Evolutionary conservation across 2,888 invertebrate species (phyloP), one percentile per base, ranked within the genome.

Genomic region (Pteria penguin): DNA sequence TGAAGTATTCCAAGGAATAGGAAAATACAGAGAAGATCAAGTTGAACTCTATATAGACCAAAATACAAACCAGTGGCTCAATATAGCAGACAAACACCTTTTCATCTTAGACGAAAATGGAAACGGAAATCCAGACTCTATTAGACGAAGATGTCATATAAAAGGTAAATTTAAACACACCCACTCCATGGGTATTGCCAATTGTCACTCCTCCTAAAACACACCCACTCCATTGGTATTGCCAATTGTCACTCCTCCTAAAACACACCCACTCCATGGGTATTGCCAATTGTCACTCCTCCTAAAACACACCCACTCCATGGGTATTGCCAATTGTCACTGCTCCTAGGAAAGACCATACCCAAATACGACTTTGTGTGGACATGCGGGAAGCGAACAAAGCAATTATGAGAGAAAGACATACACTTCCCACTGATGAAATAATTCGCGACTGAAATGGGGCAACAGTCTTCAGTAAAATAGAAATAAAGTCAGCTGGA

Each of bases 281-380:
- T 81, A n/a, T 81, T 78, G 5, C 78, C 78, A 8, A 70, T 79
- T 32, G 81, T 81, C n/a, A 69, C 75, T 18, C 72, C 70, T 18
- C 77, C 75, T 24, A 74, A 76, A 45, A 83, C n/a, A n/a, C n/a
- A 61, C 75, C 76, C 18, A 80, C 77, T 36, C 77, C 73, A 24
- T 78, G 79, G 78, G 72, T 81, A n/a, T 81, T 78, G 5, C 78
- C 78, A 8, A 70, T 79, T 32, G 81, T 81, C n/a, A 69, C 75
- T 18, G 70, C 70, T 18, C 77, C 75, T 24, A 74, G 74, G 33
- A 83, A 79, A 36, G 65, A 78, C 57, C 72, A 67, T 2, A 65
- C 72, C 11, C 58, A 76, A 54, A 76, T 83, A 1, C 11, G 83
- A 32, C 52, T 78, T 4, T 76, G 73, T 67, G 62, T 79, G 18